Percentiles rank a stretch among this genome's conserved stretches.
These are phyloP conservation scores for Plutella xylostella DNA, from an alignment of 2,888 invertebrate genomes.

Conservation along the genomic window DNA sequence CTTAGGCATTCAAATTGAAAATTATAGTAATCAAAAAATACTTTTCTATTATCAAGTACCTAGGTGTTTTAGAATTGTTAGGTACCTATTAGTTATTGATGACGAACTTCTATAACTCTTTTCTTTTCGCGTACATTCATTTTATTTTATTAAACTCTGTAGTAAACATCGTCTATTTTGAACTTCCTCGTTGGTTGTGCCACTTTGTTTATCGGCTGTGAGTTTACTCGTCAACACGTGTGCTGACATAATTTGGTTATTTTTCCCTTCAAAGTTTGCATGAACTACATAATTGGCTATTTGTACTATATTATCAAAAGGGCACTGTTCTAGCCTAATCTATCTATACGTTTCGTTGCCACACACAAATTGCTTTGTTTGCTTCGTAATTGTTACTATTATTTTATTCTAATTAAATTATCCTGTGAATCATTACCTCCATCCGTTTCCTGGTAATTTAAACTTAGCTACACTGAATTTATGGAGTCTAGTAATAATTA, in stretches of 20 bases:
- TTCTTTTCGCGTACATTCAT: too few relatives aligned
- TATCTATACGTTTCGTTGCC: too few relatives aligned
- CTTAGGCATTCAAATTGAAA: too few relatives aligned
- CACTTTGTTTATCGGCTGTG: slow-evolving; percentile 3
- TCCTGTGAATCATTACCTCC: neutral
- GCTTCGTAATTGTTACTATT: neutral
- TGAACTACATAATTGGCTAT: neutral
- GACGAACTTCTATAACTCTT: too few relatives aligned
- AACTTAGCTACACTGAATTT: too few relatives aligned
- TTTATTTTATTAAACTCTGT: neutral
- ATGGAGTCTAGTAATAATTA: too few relatives aligned
- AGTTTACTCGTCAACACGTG: slow-evolving; percentile 1
- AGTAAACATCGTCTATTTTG: neutral
- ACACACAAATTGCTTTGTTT: neutral
- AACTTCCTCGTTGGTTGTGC: neutral
- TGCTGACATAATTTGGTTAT: neutral
- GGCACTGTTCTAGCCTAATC: neutral
- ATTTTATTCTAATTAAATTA: slow-evolving; percentile 1
- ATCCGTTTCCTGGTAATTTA: slow-evolving; percentile 1
- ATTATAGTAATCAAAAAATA: too few relatives aligned
- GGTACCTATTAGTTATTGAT: too few relatives aligned
- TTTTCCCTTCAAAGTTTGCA: slow-evolving; percentile 2
- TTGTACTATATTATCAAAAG: neutral
- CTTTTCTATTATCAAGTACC: too few relatives aligned
- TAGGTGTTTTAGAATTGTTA: too few relatives aligned